phyloP scores from a whole-genome alignment of 64 coral and sea anemone genomes.

The Montipora foliosa region DNA sequence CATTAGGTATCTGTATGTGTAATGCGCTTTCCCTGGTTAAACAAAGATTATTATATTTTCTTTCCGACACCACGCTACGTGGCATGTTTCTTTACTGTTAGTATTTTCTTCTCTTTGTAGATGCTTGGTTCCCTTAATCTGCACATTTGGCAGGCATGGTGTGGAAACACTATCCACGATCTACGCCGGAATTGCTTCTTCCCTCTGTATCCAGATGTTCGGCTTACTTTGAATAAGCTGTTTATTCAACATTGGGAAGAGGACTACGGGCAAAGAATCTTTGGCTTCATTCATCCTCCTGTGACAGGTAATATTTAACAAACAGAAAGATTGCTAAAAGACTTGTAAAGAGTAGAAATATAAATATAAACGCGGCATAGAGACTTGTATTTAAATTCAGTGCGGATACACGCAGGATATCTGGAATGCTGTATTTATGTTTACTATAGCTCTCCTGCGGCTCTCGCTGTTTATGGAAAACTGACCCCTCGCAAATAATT shows the following conservation, averaged over 20 bases:
- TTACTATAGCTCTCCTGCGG: too few species aligned
- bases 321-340: neutral
- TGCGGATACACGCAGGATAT: too few species aligned
- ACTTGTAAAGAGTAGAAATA: too few species aligned
- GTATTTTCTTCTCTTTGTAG: conserved; percentile 41
- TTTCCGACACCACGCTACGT: neutral
- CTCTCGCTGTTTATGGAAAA: too few species aligned
- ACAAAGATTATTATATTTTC: neutral
- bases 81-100: neutral
- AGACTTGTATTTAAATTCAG: too few species aligned
- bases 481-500: too few species aligned
- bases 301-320: conserved; percentile 63
- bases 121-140: conserved; percentile 90
- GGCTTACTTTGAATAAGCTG: conserved; percentile 65
- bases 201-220: conserved; percentile 89
- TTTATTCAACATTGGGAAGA: conserved; percentile 73
- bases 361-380: too few species aligned
- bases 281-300: conserved; percentile 93
- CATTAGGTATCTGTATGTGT: too few species aligned
- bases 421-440: too few species aligned
- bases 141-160: conserved; percentile 98
- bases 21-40: too few species aligned
- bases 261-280: conserved; percentile 95
- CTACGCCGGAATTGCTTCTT: conserved; percentile 90
- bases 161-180: conserved; percentile 92